A percentile compares a stretch with the other conserved stretches of the same genome.
phyloP scores from a whole-genome alignment of 2,113 vertebrate genomes.

The Pomatorhinus ruficollis region DNA sequence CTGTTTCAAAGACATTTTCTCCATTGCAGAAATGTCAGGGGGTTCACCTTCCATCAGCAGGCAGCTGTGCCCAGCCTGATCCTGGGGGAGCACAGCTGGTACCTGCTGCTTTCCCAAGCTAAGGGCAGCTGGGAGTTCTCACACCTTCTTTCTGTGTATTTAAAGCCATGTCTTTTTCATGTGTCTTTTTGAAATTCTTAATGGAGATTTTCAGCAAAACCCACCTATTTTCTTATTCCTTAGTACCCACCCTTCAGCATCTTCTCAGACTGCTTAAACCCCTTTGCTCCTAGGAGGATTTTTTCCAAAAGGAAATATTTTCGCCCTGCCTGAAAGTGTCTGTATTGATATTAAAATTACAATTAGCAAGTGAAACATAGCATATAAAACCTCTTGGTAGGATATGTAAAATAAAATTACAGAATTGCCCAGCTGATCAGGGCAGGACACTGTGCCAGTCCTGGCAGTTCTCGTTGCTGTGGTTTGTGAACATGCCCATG shows the following conservation, averaged over 20 bases:
- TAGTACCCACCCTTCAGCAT: neutral
- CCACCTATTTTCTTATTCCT: neutral
- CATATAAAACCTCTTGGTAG: neutral
- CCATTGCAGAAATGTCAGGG: neutral
- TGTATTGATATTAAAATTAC: constrained; percentile 7
- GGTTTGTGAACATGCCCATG: neutral
- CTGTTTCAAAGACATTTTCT: neutral
- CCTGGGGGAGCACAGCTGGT: neutral
- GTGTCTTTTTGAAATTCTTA: neutral
- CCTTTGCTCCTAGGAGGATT: neutral
- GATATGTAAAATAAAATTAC: neutral
- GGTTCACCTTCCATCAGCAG: rapidly evolving
- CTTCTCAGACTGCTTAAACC: neutral
- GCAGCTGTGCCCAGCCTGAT: neutral
- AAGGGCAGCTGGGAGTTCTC: neutral
- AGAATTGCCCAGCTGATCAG: neutral
- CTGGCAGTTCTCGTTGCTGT: neutral
- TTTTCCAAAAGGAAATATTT: neutral
- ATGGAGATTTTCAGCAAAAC: neutral
- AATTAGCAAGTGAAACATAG: neutral
- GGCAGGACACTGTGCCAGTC: neutral
- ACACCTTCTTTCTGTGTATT: rapidly evolving
- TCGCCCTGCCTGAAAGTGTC: neutral
- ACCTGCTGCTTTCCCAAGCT: neutral
- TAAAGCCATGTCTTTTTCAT: neutral